Evolutionary conservation across 2,797 vertebrate species (phyloP).

Genomic region (Muscicapa comitata): DNA sequence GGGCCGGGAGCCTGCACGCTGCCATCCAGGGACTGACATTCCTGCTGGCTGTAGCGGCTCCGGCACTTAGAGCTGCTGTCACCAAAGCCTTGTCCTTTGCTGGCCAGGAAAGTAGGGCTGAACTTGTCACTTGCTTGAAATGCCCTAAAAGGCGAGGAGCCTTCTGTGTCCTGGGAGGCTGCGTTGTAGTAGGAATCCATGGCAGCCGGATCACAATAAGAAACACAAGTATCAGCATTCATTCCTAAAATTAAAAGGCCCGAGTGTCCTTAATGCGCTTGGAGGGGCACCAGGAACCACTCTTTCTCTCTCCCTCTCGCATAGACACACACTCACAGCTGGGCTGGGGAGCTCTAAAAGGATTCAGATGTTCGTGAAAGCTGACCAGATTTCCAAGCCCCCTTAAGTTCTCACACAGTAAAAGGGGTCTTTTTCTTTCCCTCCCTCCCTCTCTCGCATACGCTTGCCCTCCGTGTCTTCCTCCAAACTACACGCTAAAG

Average conservation of each 20-base stretch:
- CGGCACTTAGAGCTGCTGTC: constrained; percentile 82
- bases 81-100: constrained; percentile 93
- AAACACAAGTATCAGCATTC: constrained; percentile 93
- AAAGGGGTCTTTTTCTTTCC: constrained; percentile 69
- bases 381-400: constrained; percentile 83
- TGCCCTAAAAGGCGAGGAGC: constrained; percentile 91
- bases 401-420: constrained; percentile 79
- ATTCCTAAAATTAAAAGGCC: constrained; percentile 84
- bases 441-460: background rate
- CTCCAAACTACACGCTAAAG: constrained; percentile 38
- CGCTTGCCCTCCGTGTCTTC: constrained; percentile 37
- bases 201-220: constrained; percentile 94
- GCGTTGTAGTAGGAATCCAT: constrained; percentile 98
- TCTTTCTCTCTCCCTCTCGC: constrained; percentile 50
- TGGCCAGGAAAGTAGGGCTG: constrained; percentile 89
- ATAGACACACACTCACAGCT: constrained; percentile 75
- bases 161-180: constrained; percentile 87
- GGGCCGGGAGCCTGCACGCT: constrained; percentile 62
- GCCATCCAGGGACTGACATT: constrained; percentile 91
- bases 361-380: constrained; percentile 91
- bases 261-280: constrained; percentile 73
- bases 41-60: constrained; percentile 89
- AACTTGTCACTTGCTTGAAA: constrained; percentile 92
- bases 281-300: constrained; percentile 69
- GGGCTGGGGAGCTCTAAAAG: constrained; percentile 83